Conservation (phyloP, 2,113 vertebrate species). For the Microcebus murinus region DNA sequence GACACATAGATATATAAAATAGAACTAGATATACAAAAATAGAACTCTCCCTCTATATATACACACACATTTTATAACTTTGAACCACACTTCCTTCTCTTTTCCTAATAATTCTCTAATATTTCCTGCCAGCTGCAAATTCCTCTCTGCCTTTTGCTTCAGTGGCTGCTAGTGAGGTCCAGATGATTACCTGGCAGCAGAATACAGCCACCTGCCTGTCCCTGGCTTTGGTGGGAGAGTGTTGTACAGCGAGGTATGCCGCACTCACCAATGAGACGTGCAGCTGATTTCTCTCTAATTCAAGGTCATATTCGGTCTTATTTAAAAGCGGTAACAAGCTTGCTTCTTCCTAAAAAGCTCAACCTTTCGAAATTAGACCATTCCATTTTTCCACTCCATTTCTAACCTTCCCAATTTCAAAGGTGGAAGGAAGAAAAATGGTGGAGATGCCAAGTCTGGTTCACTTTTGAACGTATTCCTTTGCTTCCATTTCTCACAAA, state of each 20-base stretch:
- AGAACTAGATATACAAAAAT: background rate
- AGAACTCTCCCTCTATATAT: background rate
- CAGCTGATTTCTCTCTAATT: conserved; percentile 29
- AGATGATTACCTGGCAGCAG: conserved; percentile 66
- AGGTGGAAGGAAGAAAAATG: conserved; percentile 51
- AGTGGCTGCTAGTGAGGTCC: conserved; percentile 65
- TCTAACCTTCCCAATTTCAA: conserved; percentile 61
- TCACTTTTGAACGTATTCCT: background rate
- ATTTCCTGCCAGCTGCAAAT: conserved; percentile 71
- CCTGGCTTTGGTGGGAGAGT: background rate
- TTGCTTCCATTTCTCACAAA: conserved; percentile 24
- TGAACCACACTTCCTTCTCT: background rate
- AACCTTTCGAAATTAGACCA: background rate
- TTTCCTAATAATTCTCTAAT: conserved; percentile 52
- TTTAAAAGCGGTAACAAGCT: conserved; percentile 20
- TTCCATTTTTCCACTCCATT: background rate
- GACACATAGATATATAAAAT: background rate
- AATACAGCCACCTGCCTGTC: conserved; percentile 66
- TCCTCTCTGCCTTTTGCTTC: conserved; percentile 60
- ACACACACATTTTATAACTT: background rate
- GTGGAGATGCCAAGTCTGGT: background rate
- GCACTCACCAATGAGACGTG: conserved; percentile 51
- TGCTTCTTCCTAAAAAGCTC: conserved; percentile 28
- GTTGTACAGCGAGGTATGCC: background rate
- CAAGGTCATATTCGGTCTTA: conserved; percentile 44